Percentiles rank a stretch among this genome's conserved stretches.
Evolutionary conservation across 2,113 vertebrate genomes (phyloP).

Genomic region (Peromyscus californicus): DNA sequence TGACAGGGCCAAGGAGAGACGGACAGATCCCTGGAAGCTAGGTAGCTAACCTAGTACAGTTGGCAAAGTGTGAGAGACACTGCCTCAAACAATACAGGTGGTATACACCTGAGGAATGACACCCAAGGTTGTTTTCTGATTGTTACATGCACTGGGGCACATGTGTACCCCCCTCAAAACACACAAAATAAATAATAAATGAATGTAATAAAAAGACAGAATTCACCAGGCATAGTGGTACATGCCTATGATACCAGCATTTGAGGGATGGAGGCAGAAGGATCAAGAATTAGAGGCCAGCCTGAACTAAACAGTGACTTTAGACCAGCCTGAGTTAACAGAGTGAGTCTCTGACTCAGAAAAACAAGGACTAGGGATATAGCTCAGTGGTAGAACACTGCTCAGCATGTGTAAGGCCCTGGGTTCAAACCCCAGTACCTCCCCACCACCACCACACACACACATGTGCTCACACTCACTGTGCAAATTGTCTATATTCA

Average conservation of each 20-base stretch:
- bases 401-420: background rate
- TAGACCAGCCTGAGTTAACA: background rate
- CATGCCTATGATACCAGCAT: background rate
- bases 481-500: background rate
- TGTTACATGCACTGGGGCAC: background rate
- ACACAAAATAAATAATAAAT: background rate
- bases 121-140: background rate
- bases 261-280: background rate
- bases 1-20: background rate
- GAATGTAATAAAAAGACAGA: background rate
- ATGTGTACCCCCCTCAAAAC: too few species aligned
- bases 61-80: background rate
- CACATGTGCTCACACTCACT: background rate
- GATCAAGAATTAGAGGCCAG: background rate
- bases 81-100: background rate
- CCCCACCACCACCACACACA: background rate
- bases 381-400: background rate
- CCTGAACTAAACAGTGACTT: background rate
- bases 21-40: background rate
- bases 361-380: background rate
- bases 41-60: background rate
- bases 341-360: background rate
- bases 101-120: background rate
- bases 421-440: background rate
- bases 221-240: background rate